Evolutionary conservation across 2,113 vertebrate species (phyloP).

Genomic region (Thomomys bottae): DNA sequence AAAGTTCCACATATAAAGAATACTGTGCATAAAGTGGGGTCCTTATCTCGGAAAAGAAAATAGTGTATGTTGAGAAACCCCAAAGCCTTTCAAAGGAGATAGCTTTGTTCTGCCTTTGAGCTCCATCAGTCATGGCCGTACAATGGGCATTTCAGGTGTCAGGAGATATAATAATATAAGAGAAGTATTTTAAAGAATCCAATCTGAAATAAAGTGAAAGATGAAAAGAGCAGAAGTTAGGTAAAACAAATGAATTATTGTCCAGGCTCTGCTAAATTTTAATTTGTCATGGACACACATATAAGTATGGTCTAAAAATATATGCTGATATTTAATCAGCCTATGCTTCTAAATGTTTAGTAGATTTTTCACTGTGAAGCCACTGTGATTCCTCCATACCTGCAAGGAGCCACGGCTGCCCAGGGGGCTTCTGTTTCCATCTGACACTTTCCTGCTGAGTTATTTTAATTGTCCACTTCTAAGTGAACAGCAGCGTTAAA

Average conservation of each 20-base stretch:
- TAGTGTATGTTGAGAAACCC: neutral
- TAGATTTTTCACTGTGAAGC: neutral
- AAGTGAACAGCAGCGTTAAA: neutral
- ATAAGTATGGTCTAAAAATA: neutral
- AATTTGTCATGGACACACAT: neutral
- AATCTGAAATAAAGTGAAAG: slow-evolving; percentile 27
- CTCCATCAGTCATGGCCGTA: slow-evolving; percentile 41
- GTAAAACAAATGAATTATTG: neutral
- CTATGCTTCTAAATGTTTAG: neutral
- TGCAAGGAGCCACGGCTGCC: neutral
- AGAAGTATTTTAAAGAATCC: neutral
- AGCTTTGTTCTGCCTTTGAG: slow-evolving; percentile 27
- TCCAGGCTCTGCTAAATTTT: neutral
- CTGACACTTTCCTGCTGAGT: neutral
- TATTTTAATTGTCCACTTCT: neutral
- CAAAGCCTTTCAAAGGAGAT: slow-evolving; percentile 30
- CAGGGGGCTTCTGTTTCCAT: neutral
- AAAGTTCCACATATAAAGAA: neutral
- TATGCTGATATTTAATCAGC: neutral
- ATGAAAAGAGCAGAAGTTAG: neutral
- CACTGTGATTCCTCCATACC: neutral
- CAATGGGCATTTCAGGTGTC: slow-evolving; percentile 18
- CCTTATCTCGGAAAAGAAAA: slow-evolving; percentile 39
- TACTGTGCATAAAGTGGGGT: neutral
- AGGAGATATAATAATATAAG: neutral